Conservation (phyloP, 1,140 invertebrate genomes). For the Dreissena polymorpha region DNA sequence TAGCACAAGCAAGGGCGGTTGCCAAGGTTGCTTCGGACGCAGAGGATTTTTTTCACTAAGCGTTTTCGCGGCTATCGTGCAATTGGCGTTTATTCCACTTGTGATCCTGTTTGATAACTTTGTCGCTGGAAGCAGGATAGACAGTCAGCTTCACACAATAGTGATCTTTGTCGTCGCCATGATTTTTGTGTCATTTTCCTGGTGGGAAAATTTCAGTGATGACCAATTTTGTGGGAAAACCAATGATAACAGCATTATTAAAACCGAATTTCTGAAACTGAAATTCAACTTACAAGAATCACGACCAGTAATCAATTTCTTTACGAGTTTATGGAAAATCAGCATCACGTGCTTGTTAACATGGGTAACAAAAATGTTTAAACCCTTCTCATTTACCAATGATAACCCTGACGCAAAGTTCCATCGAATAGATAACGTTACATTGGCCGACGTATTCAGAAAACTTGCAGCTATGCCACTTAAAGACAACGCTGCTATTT, state of each 20-base stretch:
- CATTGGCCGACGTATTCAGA: constrained; percentile 7
- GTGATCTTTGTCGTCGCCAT: constrained; percentile 15
- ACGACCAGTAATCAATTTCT: constrained; percentile 21
- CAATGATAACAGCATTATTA: constrained; percentile 2
- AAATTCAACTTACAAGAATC: constrained; percentile 50
- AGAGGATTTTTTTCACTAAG: background rate
- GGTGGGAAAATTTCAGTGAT: constrained; percentile 52
- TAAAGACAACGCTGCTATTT: constrained; percentile 13
- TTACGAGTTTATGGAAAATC: constrained; percentile 43
- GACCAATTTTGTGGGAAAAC: constrained; percentile 37
- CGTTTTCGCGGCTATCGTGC: background rate
- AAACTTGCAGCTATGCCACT: background rate
- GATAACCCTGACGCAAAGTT: background rate
- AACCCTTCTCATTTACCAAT: background rate
- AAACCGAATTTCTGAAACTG: constrained; percentile 19
- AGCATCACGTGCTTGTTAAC: constrained; percentile 12
- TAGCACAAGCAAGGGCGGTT: background rate
- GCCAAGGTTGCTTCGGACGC: background rate
- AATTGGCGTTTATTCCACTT: constrained; percentile 34
- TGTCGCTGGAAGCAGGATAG: constrained; percentile 5
- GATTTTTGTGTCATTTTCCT: constrained; percentile 44
- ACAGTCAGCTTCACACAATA: background rate
- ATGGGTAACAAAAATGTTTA: background rate
- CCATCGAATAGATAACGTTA: constrained; percentile 1
- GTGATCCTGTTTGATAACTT: constrained; percentile 26